Base-by-base conservation (phyloP, 2,888 invertebrate species). In the Polyommatus iphigenia region DNA sequence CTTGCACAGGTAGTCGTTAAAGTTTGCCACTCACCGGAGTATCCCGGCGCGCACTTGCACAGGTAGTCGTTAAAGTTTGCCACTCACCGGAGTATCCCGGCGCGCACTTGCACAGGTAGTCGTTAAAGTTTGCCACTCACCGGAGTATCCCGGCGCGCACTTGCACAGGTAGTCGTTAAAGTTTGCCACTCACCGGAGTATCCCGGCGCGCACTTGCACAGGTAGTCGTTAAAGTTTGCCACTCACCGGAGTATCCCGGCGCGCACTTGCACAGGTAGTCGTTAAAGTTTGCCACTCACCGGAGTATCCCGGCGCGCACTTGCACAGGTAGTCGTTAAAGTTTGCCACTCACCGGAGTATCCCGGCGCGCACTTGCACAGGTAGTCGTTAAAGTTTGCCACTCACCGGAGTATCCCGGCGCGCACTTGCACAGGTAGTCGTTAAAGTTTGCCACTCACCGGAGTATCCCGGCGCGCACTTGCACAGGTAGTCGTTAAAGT, bases 401-500 rank as follows among this genome's bases (percentile, higher is more conserved):
- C 80, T 76, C 87, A 95, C 99, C 99, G 81, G 98, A 97, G 91
- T 99, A 99, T 76, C 99, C 99, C 59, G 98, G 98, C 83, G 98
- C 97, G 92, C 99, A 99, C 93, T 98, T 98, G 95, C 98, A 99
- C 79, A 98, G 95, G 89, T 98, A 98, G 90, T 98, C 98, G 83
- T 90, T 91, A 50, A 15, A 2, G 15, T 32, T 13, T n/a, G 50
- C 36, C 1, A 36, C 80, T 76, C 87, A 95, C 99, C 99, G 81
- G 98, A 97, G 91, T 99, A 99, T 76, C 99, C 99, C 59, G 98
- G 98, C 83, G 98, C 97, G 92, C 99, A 99, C 93, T 98, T 98
- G 95, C 98, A 99, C 79, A 98, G 95, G 46, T 46, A 46, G 3
- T 46, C 46, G 10, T 46, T 46, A 50, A 15, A 2, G 15, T 32